These are phyloP conservation scores for Acromyrmex echinatior DNA, from an alignment of 1,140 invertebrate genomes.

Conservation along the genomic window DNA sequence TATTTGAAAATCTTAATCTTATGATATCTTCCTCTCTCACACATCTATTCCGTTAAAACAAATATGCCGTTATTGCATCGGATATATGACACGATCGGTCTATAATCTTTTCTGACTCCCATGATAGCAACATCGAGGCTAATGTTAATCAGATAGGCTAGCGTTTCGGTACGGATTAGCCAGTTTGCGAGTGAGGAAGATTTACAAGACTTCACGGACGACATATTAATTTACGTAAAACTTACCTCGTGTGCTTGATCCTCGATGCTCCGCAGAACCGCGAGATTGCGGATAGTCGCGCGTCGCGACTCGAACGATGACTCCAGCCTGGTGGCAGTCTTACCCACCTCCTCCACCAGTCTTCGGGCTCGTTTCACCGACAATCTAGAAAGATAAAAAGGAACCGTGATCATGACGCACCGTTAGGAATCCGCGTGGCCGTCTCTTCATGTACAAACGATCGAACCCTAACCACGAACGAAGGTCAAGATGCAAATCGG, in stretches of 20 bases:
- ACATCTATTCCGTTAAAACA: not conserved
- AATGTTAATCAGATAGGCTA: not conserved
- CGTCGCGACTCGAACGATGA: conserved; percentile 85
- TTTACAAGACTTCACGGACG: not conserved
- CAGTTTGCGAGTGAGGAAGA: not conserved
- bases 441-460: conserved; percentile 50
- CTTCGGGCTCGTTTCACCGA: conserved; percentile 83
- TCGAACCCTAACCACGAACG: conserved; percentile 21
- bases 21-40: not conserved
- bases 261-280: conserved; percentile 85
- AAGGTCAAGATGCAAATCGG: conserved; percentile 2
- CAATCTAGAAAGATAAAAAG: conserved; percentile 77
- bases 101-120: conserved; percentile 10
- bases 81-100: not conserved
- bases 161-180: conserved; percentile 18
- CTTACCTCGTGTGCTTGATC: conserved; percentile 86
- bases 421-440: conserved; percentile 65
- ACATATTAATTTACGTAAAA: conserved; percentile 42
- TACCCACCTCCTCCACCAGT: conserved; percentile 84
- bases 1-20: not conserved
- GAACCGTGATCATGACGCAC: conserved; percentile 62
- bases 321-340: conserved; percentile 84
- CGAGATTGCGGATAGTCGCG: conserved; percentile 85
- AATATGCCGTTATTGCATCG: not conserved
- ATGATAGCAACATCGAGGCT: not conserved